Conservation (phyloP, 2,888 invertebrate genomes). For the Lasioglossum marginatum region DNA sequence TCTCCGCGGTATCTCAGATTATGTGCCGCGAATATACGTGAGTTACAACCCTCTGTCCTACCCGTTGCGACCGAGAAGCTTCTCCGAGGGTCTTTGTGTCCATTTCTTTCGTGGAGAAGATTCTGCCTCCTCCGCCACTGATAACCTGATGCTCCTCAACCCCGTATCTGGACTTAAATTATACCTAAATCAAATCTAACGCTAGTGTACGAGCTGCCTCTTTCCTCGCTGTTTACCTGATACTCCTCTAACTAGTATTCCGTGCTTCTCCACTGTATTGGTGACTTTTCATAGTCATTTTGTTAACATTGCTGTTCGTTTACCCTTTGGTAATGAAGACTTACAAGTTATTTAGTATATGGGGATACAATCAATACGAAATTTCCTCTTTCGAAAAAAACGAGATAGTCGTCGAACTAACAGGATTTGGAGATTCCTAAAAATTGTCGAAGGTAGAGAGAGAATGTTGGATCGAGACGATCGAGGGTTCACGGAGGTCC, state of each 20-base stretch:
- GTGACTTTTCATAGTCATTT: background rate
- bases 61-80: slow-evolving; percentile 53
- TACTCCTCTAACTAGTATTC: background rate
- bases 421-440: background rate
- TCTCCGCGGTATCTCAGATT: slow-evolving; percentile 77
- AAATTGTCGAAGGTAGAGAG: background rate
- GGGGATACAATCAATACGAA: background rate
- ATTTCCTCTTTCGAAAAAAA: background rate
- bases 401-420: too few relatives aligned
- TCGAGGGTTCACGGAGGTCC: slow-evolving; percentile 67
- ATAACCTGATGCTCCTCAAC: slow-evolving; percentile 3
- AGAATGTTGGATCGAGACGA: slow-evolving; percentile 28
- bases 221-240: background rate
- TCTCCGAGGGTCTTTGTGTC: slow-evolving; percentile 24
- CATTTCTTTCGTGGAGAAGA: slow-evolving; percentile 22
- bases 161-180: background rate
- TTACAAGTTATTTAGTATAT: background rate
- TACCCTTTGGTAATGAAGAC: background rate
- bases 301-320: background rate
- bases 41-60: slow-evolving; percentile 70
- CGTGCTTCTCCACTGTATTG: background rate
- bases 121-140: background rate
- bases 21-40: slow-evolving; percentile 77
- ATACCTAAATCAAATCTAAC: slow-evolving; percentile 9
- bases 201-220: background rate